Percentiles rank a stretch among this genome's conserved stretches.
These are phyloP conservation scores for Siderastrea siderea DNA, from an alignment of 92 coral and sea anemone species.

Conservation along the genomic window DNA sequence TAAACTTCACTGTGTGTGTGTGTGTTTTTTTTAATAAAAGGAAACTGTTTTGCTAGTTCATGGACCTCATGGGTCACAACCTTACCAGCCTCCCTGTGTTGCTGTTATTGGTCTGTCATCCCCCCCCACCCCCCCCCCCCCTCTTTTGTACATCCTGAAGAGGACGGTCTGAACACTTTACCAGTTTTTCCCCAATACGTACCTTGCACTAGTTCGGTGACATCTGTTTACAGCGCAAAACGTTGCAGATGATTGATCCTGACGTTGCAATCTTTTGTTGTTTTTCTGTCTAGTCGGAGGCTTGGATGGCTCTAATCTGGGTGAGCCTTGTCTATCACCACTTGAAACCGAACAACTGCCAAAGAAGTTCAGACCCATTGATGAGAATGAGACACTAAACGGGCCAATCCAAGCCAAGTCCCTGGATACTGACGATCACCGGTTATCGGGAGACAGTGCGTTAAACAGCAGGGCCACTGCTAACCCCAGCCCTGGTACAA, in stretches of 20 bases:
- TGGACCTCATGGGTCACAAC: too few species aligned
- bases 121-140: too few species aligned
- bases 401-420: slow-evolving; percentile 26
- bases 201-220: too few species aligned
- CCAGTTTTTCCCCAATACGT: too few species aligned
- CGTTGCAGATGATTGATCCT: background rate
- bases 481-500: slow-evolving; percentile 99
- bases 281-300: slow-evolving; percentile 48
- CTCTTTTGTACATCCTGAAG: too few species aligned
- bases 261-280: background rate
- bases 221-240: too few species aligned
- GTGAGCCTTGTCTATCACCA: slow-evolving; percentile 46
- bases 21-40: too few species aligned
- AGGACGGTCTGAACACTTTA: too few species aligned
- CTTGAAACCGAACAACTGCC: slow-evolving; percentile 16
- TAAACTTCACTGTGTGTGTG: too few species aligned
- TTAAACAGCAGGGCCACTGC: slow-evolving; percentile 84
- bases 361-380: slow-evolving; percentile 40
- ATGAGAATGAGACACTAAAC: slow-evolving; percentile 26
- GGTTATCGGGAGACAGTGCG: slow-evolving; percentile 35
- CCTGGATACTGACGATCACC: slow-evolving; percentile 37
- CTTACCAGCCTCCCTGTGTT: too few species aligned
- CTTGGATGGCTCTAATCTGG: slow-evolving; percentile 41
- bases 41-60: too few species aligned
- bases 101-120: too few species aligned